A percentile compares a stretch with the other conserved stretches of the same genome.
phyloP scores from a whole-genome alignment of 2,113 vertebrate genomes.

The Sebastes fasciatus region DNA sequence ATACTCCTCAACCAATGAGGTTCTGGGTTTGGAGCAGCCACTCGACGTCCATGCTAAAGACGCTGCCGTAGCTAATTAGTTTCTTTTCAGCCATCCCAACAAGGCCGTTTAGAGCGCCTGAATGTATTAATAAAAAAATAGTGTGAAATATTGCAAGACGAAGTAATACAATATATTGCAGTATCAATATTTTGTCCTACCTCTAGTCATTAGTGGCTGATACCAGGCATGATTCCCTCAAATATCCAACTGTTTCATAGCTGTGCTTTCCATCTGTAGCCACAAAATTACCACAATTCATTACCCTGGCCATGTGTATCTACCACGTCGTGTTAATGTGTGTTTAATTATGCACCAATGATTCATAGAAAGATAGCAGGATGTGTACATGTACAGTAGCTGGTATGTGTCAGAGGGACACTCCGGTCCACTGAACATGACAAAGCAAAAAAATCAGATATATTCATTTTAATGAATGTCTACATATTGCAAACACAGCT shows the following conservation, averaged over 20 bases:
- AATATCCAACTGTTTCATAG: not conserved
- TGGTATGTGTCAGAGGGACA: not conserved
- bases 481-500: slow-evolving; percentile 29
- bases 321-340: not conserved
- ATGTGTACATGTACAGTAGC: not conserved
- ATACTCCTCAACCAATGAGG: no score
- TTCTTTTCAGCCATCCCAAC: no score
- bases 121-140: no score
- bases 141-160: no score
- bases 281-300: not conserved
- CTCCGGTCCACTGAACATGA: not conserved
- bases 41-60: no score
- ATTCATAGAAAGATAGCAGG: not conserved
- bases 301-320: not conserved
- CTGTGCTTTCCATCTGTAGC: not conserved
- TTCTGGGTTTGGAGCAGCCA: no score
- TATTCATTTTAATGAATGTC: slow-evolving; percentile 38
- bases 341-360: not conserved
- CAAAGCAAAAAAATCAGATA: not conserved
- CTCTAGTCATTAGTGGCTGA: not conserved
- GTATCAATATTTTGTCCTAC: no score
- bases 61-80: no score
- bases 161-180: no score
- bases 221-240: not conserved
- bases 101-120: no score